Conservation (phyloP, 2,888 invertebrate species). For the Lasioglossum zephyrum region DNA sequence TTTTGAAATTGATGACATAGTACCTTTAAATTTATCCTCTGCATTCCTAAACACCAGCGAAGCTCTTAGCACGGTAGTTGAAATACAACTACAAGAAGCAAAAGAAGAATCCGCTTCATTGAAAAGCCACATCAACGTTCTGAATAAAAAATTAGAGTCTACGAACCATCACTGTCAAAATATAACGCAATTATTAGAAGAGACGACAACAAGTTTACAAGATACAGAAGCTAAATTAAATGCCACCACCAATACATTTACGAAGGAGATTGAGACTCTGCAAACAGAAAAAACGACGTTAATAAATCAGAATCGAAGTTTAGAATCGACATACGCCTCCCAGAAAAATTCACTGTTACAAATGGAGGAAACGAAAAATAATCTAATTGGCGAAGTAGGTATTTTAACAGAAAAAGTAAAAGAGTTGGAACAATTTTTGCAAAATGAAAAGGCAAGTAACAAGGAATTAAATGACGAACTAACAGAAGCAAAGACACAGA, state of each 20-base stretch:
- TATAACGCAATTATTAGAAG: constrained; percentile 35
- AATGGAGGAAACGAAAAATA: constrained; percentile 44
- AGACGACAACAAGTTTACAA: constrained; percentile 60
- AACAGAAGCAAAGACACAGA: constrained; percentile 36
- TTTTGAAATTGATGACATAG: constrained; percentile 76
- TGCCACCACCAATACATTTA: constrained; percentile 34
- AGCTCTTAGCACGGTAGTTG: constrained; percentile 79
- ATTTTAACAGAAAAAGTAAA: constrained; percentile 31
- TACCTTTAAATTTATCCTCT: constrained; percentile 24
- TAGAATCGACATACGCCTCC: constrained; percentile 48
- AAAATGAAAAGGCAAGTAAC: constrained; percentile 50
- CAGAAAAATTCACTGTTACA: constrained; percentile 60
- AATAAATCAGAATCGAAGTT: constrained; percentile 51
- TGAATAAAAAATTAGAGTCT: constrained; percentile 67
- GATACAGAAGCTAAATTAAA: constrained; percentile 59
- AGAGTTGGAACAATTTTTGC: constrained; percentile 50
- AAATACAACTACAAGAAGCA: constrained; percentile 83
- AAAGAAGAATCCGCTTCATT: constrained; percentile 77
- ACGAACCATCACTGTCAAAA: constrained; percentile 29
- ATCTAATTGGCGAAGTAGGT: constrained; percentile 45
- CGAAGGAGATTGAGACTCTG: constrained; percentile 50
- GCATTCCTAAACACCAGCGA: constrained; percentile 75
- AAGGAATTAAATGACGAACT: constrained; percentile 44
- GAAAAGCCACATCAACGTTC: constrained; percentile 85
- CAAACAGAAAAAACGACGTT: constrained; percentile 56